A percentile compares a stretch with the other conserved stretches of the same genome.
Evolutionary conservation across 2,797 vertebrate species (phyloP).

Genomic region (Channa striata): DNA sequence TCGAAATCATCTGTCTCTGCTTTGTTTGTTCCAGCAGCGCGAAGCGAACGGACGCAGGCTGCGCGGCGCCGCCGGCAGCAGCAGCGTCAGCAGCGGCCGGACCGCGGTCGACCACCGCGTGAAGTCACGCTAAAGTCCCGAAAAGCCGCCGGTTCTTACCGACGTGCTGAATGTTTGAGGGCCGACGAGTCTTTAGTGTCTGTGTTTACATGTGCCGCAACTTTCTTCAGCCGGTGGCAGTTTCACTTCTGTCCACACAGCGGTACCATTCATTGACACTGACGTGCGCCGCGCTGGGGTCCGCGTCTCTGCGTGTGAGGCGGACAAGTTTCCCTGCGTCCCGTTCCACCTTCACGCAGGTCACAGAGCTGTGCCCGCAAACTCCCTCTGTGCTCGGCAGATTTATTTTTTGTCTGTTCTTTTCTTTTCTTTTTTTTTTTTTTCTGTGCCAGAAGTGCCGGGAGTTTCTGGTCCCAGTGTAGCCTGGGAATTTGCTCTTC

Average conservation of each 20-base stretch:
- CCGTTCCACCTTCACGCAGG: constrained; percentile 15
- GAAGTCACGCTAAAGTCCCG: not conserved
- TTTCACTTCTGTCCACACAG: constrained; percentile 86
- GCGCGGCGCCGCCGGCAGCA: not conserved
- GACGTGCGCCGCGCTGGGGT: constrained; percentile 55
- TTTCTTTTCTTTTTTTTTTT: not conserved
- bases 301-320: constrained; percentile 33
- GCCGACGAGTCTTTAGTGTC: constrained; percentile 26
- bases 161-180: not conserved
- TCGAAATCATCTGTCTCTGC: constrained; percentile 1
- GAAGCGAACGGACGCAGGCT: constrained; percentile 31
- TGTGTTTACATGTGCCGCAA: constrained; percentile 66
- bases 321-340: constrained; percentile 45
- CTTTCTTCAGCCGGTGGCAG: constrained; percentile 72
- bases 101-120: constrained; percentile 20
- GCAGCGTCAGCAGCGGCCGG: constrained; percentile 8
- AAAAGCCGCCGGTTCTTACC: not conserved
- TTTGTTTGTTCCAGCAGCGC: constrained; percentile 41
- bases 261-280: constrained; percentile 87
- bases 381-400: not conserved
- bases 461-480: constrained; percentile 34
- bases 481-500: constrained; percentile 87
- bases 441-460: not conserved
- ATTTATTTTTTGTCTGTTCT: not conserved
- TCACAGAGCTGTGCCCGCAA: not conserved